Percentiles rank a stretch among this genome's conserved stretches.
Conservation (phyloP, 1,140 invertebrate species). For the Brevipalpus yothersi region DNA sequence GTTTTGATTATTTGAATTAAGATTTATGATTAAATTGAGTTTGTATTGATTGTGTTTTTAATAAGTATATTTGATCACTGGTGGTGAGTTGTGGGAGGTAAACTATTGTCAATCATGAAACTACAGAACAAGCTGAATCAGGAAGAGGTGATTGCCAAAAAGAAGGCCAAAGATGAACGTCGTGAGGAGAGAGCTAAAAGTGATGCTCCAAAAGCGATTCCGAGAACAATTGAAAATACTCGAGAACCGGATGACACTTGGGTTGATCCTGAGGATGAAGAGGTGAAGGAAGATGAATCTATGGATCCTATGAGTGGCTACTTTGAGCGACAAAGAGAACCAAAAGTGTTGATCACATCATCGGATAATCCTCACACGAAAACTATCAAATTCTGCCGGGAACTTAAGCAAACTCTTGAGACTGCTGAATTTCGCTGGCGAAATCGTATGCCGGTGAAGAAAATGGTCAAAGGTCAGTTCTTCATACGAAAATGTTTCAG, state of each 20-base stretch:
- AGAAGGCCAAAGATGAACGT: neutral
- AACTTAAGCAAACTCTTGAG: slow-evolving; percentile 67
- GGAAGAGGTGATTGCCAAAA: neutral
- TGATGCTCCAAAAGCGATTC: slow-evolving; percentile 37
- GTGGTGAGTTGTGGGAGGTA: too few species aligned
- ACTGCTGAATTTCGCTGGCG: slow-evolving; percentile 55
- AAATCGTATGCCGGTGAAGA: slow-evolving; percentile 67
- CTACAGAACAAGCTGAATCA: neutral
- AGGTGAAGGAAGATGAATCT: slow-evolving; percentile 44
- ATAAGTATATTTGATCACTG: too few species aligned
- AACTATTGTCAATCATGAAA: too few species aligned
- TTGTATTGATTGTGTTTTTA: too few species aligned
- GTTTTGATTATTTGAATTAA: too few species aligned
- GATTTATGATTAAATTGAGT: too few species aligned
- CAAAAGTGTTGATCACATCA: slow-evolving; percentile 84
- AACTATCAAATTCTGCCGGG: slow-evolving; percentile 74
- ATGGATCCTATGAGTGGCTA: slow-evolving; percentile 69
- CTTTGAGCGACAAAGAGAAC: slow-evolving; percentile 56
- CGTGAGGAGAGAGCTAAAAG: neutral
- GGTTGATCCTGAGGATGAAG: slow-evolving; percentile 47
- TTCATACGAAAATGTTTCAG: neutral
- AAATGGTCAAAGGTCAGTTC: slow-evolving; percentile 39
- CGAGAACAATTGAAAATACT: slow-evolving; percentile 75
- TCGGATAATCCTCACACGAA: slow-evolving; percentile 68
- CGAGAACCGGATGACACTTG: slow-evolving; percentile 76